Evolutionary conservation across 2,888 invertebrate species (phyloP).

Genomic region (Tipula helvola): DNA sequence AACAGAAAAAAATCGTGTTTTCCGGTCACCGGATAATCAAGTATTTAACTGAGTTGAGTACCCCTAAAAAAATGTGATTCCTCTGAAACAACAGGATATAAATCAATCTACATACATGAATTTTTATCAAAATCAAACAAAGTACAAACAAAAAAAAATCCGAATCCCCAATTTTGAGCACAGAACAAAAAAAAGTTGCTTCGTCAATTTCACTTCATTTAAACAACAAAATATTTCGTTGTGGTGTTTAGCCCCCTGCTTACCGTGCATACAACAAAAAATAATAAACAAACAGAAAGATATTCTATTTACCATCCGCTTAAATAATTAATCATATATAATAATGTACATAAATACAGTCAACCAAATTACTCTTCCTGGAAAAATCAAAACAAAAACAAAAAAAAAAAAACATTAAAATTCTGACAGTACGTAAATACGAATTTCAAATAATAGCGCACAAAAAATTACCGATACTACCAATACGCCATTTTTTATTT

Average conservation of each 20-base stretch:
- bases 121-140: not conserved
- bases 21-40: not conserved
- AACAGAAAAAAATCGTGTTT: not conserved
- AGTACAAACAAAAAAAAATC: not conserved
- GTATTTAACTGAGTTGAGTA: not conserved
- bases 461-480: not conserved
- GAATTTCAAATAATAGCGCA: not conserved
- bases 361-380: not conserved
- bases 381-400: not conserved
- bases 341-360: not conserved
- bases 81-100: not conserved
- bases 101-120: not conserved
- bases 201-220: not conserved
- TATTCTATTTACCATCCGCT: not conserved
- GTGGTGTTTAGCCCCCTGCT: not conserved
- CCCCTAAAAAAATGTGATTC: not conserved
- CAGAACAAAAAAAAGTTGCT: not conserved
- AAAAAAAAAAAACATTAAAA: not conserved
- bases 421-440: not conserved
- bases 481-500: not conserved
- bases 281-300: not conserved
- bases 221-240: not conserved
- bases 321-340: not conserved
- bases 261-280: not conserved
- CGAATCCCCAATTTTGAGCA: not conserved